Conservation (phyloP, 1,140 invertebrate species). For the Mycetomoellerius zeteki region DNA sequence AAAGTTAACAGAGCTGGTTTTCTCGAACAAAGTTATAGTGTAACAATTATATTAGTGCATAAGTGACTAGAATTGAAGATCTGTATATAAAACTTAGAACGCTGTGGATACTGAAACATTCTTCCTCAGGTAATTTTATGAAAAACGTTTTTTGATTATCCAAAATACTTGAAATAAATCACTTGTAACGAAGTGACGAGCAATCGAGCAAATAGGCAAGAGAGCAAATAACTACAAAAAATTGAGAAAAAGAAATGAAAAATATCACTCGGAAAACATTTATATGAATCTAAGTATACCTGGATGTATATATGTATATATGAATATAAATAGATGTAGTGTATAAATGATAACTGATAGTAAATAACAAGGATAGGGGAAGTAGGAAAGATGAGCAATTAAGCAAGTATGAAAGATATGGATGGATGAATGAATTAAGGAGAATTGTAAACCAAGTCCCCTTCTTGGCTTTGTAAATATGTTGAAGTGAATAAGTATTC, state of each 20-base stretch:
- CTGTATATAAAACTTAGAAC: not conserved
- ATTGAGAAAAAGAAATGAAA: not conserved
- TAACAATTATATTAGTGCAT: not conserved
- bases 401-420: too few species aligned
- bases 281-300: too few species aligned
- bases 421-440: too few species aligned
- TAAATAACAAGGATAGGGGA: too few species aligned
- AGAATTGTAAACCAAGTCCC: too few species aligned
- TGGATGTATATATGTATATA: too few species aligned
- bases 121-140: not conserved
- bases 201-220: too few species aligned
- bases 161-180: not conserved
- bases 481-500: too few species aligned
- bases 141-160: not conserved
- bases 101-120: not conserved
- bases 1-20: not conserved
- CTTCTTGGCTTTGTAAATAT: too few species aligned
- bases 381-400: too few species aligned
- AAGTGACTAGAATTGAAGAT: not conserved
- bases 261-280: not conserved
- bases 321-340: too few species aligned
- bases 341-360: too few species aligned
- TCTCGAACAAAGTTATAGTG: not conserved
- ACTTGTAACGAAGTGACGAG: not conserved
- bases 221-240: not conserved